Evolutionary conservation across 2,888 invertebrate genomes (phyloP).

Genomic region (Leptinotarsa rubiginosa): DNA sequence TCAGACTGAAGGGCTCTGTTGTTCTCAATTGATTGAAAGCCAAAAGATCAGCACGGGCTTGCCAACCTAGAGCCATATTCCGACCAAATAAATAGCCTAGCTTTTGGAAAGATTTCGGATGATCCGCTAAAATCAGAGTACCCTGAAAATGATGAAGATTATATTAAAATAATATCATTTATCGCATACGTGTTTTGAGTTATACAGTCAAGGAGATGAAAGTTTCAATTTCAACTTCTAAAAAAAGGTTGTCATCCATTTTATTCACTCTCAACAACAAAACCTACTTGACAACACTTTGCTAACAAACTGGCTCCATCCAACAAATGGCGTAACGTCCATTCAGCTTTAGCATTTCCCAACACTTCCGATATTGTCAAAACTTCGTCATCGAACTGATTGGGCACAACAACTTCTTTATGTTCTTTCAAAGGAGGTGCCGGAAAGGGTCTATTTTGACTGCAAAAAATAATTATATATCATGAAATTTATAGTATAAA

Average conservation of each 20-base stretch:
- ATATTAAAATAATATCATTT: too few relatives aligned
- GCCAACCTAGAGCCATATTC: slow-evolving; percentile 89
- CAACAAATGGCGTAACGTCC: slow-evolving; percentile 73
- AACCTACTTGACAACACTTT: slow-evolving; percentile 79
- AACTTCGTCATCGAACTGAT: slow-evolving; percentile 52
- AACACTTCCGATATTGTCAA: slow-evolving; percentile 55
- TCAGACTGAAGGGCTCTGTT: slow-evolving; percentile 73
- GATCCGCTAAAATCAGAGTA: slow-evolving; percentile 84
- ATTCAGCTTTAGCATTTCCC: slow-evolving; percentile 79
- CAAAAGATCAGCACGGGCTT: slow-evolving; percentile 76
- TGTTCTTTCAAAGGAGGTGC: slow-evolving; percentile 68
- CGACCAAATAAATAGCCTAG: slow-evolving; percentile 88
- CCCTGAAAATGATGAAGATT: slow-evolving; percentile 56
- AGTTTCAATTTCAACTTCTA: background rate
- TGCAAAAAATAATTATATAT: slow-evolving; percentile 3
- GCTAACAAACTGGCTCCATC: slow-evolving; percentile 80
- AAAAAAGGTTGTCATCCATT: background rate
- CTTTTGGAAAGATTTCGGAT: slow-evolving; percentile 77
- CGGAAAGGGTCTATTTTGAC: slow-evolving; percentile 84
- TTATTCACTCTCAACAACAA: background rate
- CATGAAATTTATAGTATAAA: too few relatives aligned
- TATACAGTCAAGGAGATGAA: background rate
- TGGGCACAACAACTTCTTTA: slow-evolving; percentile 49
- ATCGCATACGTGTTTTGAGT: too few relatives aligned
- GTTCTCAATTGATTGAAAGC: slow-evolving; percentile 67